Base-by-base conservation (phyloP, 2,797 vertebrate genomes). In the Octomys mimax region DNA sequence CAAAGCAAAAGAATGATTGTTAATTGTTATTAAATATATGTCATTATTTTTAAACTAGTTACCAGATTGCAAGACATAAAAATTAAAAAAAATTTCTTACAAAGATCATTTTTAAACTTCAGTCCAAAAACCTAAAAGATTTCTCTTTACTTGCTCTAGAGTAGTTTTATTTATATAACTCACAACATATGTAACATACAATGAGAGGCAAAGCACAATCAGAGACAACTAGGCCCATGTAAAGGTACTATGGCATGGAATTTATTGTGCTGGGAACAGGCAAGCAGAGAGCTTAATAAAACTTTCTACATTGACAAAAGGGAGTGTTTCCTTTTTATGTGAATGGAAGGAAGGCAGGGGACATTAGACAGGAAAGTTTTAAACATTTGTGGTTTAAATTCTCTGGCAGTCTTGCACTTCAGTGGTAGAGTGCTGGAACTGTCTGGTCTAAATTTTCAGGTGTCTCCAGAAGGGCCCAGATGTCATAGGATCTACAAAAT, bases 91-190 rank as follows among this genome's bases (percentile, higher is more conserved):
- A 46, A 26, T 28, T 26, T 28, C 26, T 28, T 28, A 13, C 6
- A 16, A 28, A 75, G 46, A 28, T 75, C 24, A 87, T 81, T 64
- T 77, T 80, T 59, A 78, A 94, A 42, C 26, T 46, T 62, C 66
- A 14, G 57, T 79, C 8, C 33, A 66, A 89, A 92, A 71, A 16
- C 64, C 16, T 94, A 86, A 84, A 21, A 64, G 61, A 18, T 68
- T 95, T 96, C n/a, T 19, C 21, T 89, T 81, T 59, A 42, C 54
- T 94, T 66, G 64, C 33, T 92, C 59, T 66, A 39, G 24, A 80
- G 42, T 22, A 36, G 33, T 68, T 95, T 84, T 81, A 73, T 42
- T 9, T 39, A 33, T 26, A 68, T 6, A 18, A 68, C n/a, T 68
- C 66, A n/a, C 18, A 18, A 8, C 33, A 68, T n/a, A 68, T 8